Base-by-base conservation (phyloP, 64 coral and sea anemone species). In the Trachythela sp. region DNA sequence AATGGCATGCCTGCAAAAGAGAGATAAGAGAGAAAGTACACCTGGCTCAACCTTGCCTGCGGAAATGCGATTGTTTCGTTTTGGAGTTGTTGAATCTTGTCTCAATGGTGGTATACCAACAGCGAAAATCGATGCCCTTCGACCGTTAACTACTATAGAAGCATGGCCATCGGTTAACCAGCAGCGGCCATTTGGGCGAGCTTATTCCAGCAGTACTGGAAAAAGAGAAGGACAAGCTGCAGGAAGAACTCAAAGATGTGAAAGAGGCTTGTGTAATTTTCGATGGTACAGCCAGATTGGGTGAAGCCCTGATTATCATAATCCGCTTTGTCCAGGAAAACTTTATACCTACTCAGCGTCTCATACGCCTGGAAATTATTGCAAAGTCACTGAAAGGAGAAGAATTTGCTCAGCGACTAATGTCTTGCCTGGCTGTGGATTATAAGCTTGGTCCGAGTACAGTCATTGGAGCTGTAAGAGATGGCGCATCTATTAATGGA, bases 161-260 rank as follows among this genome's bases (percentile, higher is more conserved):
- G 50, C 49, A 90, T 90, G 88, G 88, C 88, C 88, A 84, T 52
- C 49, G 88, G 48, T 84, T 90, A 90, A 90, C 88, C 77, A 52
- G 56, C 31, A 80, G 88, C 30, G 45, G 36, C 77, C 71, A 90
- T 59, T 48, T 90, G 40, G 49, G 88, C 72, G 88, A 90, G 48
- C 71, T 84, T 60, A 43, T 88, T 75, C n/a, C n/a, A n/a, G n/a
- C n/a, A n/a, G n/a, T n/a, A n/a, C n/a, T n/a, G n/a, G n/a, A n/a
- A n/a, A n/a, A n/a, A n/a, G n/a, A n/a, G n/a, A n/a, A n/a, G n/a
- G n/a, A n/a, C n/a, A n/a, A n/a, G n/a, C n/a, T n/a, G n/a, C n/a
- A n/a, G n/a, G n/a, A n/a, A n/a, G n/a, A n/a, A n/a, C n/a, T n/a
- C n/a, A n/a, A n/a, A n/a, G n/a, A n/a, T n/a, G n/a, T n/a, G n/a